Percentiles rank a stretch among this genome's conserved stretches.
phyloP scores from a whole-genome alignment of 1,140 invertebrate species.

The Marisa cornuarietis region DNA sequence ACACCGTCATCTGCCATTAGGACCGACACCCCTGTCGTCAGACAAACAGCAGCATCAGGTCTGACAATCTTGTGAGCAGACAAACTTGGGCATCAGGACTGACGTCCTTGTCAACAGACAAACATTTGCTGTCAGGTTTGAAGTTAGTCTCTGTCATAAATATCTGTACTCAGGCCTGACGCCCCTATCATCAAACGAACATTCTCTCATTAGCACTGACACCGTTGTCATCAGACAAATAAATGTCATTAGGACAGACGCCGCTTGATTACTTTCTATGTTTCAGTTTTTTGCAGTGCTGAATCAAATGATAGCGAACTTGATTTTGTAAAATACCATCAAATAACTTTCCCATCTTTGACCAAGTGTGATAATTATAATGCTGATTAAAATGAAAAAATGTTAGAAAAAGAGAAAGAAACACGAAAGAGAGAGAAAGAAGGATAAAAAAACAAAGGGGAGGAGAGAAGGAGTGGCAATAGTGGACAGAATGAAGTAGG shows the following conservation, averaged over 20 bases:
- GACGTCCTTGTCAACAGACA: too few relatives aligned
- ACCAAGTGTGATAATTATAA: neutral
- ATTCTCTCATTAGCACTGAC: neutral
- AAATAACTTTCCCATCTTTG: neutral
- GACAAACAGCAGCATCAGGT: too few relatives aligned
- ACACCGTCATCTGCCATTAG: too few relatives aligned
- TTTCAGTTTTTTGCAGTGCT: too few relatives aligned
- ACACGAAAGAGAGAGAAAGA: neutral
- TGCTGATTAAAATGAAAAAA: neutral
- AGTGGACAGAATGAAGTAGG: neutral
- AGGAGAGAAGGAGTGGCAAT: neutral
- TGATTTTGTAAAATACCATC: neutral
- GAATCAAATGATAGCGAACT: neutral
- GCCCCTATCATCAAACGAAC: neutral
- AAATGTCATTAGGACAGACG: neutral
- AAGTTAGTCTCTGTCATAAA: too few relatives aligned
- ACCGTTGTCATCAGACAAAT: neutral
- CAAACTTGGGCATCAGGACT: too few relatives aligned
- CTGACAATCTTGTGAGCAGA: too few relatives aligned
- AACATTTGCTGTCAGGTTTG: too few relatives aligned
- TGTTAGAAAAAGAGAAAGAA: neutral
- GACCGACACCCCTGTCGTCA: too few relatives aligned
- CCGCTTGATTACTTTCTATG: neutral
- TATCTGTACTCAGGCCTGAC: too few relatives aligned
- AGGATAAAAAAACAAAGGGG: neutral